Evolutionary conservation across 2,888 invertebrate species (phyloP).

Genomic region (Lysandra bellargus): DNA sequence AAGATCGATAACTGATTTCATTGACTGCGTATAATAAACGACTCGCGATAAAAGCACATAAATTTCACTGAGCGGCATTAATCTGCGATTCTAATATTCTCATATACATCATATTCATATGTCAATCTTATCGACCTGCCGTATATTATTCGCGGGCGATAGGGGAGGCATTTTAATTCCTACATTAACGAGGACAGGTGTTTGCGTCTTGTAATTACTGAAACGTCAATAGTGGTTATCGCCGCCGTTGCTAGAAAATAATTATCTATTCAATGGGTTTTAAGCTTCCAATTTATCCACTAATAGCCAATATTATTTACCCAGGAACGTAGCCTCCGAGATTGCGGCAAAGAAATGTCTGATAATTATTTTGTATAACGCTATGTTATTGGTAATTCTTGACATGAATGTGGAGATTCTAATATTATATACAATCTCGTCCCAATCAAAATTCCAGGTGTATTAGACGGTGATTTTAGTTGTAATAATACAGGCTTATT

Average conservation of each 20-base stretch:
- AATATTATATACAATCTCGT: constrained; percentile 26
- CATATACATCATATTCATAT: constrained; percentile 25
- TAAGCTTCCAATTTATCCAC: constrained; percentile 34
- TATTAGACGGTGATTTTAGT: neutral
- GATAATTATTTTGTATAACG: constrained; percentile 24
- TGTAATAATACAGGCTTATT: constrained; percentile 9
- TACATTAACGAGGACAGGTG: constrained; percentile 31
- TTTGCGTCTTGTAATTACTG: constrained; percentile 36
- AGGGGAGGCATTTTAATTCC: constrained; percentile 30
- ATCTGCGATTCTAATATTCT: constrained; percentile 22
- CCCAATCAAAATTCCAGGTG: neutral
- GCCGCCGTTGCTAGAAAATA: constrained; percentile 34
- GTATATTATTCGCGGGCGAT: constrained; percentile 10
- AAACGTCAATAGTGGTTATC: constrained; percentile 36
- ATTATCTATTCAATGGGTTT: constrained; percentile 37
- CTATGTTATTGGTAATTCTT: constrained; percentile 3
- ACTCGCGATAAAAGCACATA: constrained; percentile 25
- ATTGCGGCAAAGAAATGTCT: constrained; percentile 17
- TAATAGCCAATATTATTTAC: constrained; percentile 30
- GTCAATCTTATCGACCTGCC: constrained; percentile 19
- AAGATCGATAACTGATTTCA: constrained; percentile 21
- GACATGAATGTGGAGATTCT: neutral
- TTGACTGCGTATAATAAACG: constrained; percentile 6
- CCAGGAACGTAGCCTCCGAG: neutral
- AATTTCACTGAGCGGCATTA: neutral